These are phyloP conservation scores for Forbesichthys agassizii DNA, from an alignment of 2,113 vertebrate genomes.

Conservation along the genomic window DNA sequence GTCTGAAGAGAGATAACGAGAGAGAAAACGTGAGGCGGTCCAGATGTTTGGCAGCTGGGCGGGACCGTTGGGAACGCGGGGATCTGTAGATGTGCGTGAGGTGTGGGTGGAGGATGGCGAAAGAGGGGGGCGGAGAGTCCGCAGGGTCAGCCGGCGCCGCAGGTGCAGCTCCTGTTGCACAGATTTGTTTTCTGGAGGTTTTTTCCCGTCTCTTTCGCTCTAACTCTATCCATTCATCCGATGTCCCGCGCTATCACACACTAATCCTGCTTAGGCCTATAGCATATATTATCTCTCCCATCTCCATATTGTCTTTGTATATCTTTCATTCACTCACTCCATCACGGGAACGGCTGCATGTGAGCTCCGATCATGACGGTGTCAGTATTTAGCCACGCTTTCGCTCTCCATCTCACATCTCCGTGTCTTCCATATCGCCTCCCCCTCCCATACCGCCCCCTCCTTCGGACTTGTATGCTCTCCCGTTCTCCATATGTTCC, in stretches of 20 bases:
- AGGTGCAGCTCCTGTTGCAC: conserved; percentile 73
- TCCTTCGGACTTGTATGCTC: too few species aligned
- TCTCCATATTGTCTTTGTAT: conserved; percentile 17
- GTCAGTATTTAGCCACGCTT: conserved; percentile 64
- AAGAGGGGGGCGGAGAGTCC: conserved; percentile 58
- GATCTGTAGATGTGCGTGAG: not conserved
- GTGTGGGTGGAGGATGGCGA: not conserved
- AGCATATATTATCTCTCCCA: conserved; percentile 45
- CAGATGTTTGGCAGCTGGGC: conserved; percentile 53
- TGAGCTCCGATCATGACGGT: conserved; percentile 63
- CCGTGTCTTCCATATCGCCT: not conserved
- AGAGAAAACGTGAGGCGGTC: conserved; percentile 35
- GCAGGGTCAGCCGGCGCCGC: conserved; percentile 54
- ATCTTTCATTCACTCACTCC: conserved; percentile 26
- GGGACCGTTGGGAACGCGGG: conserved; percentile 23
- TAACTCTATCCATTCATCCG: conserved; percentile 37
- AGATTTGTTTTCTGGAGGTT: conserved; percentile 45
- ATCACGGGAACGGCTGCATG: conserved; percentile 55
- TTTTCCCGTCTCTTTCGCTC: conserved; percentile 14
- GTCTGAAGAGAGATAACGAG: too few species aligned
- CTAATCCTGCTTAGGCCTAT: conserved; percentile 51
- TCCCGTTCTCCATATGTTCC: conserved; percentile 45
- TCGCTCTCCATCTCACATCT: conserved; percentile 31
- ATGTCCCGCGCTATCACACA: conserved; percentile 42
- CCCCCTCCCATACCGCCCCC: not conserved